phyloP scores from a whole-genome alignment of 2,888 invertebrate genomes.

The Synanthedon tipuliformis region DNA sequence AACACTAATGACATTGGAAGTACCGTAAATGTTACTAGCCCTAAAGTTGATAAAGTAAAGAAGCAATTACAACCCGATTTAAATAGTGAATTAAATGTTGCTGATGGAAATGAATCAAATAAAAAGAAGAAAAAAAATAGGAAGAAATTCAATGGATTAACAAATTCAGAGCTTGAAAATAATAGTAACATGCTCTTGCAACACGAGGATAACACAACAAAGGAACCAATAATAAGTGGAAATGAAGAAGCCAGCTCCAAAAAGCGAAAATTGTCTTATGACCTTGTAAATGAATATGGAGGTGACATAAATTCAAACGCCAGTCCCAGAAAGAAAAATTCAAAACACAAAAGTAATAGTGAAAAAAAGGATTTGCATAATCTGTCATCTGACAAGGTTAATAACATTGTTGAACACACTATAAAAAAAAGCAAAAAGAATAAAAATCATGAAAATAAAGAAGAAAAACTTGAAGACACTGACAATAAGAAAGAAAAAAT shows the following conservation, averaged over 20 bases:
- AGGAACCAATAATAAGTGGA: conserved; percentile 1
- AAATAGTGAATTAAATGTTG: conserved; percentile 14
- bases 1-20: conserved; percentile 22
- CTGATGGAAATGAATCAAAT: conserved; percentile 4
- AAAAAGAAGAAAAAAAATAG: conserved; percentile 8
- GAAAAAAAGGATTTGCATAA: not conserved
- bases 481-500: not conserved
- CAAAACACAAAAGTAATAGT: not conserved
- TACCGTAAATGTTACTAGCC: conserved; percentile 20
- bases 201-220: conserved; percentile 4
- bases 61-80: conserved; percentile 48
- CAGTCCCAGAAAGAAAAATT: not conserved
- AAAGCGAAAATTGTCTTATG: conserved; percentile 2
- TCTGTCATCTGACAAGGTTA: not conserved
- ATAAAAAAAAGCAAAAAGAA: too few species aligned
- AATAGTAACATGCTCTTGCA: not conserved
- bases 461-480: not conserved
- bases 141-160: conserved; percentile 3
- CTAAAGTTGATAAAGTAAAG: conserved; percentile 53
- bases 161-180: not conserved
- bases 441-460: not conserved
- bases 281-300: too few species aligned
- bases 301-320: not conserved
- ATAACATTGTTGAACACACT: not conserved
- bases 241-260: conserved; percentile 1